Percentiles rank a stretch among this genome's conserved stretches.
These are phyloP conservation scores for Scaptodrosophila latifasciaeformis DNA, from an alignment of 2,888 invertebrate genomes.

Conservation along the genomic window DNA sequence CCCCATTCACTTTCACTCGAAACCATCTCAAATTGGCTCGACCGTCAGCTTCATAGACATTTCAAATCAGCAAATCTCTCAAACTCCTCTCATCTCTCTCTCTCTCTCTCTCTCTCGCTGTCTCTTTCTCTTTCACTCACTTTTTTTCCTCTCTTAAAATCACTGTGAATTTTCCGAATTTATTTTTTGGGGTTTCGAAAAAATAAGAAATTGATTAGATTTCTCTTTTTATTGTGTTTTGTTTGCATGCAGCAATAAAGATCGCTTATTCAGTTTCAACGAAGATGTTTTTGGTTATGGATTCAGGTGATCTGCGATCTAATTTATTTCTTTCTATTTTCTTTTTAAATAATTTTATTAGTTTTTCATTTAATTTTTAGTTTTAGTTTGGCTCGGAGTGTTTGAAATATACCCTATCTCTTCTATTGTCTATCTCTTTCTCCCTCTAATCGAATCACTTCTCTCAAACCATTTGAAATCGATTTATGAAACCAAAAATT, in stretches of 20 bases:
- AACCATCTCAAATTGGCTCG: too few relatives aligned
- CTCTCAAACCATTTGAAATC: too few relatives aligned
- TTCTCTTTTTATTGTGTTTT: conserved; percentile 49
- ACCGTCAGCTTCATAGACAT: too few relatives aligned
- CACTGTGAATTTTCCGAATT: too few relatives aligned
- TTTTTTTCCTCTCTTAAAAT: too few relatives aligned
- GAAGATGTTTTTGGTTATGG: conserved; percentile 82
- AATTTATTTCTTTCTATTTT: not conserved
- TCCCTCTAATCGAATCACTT: not conserved
- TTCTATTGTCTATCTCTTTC: not conserved
- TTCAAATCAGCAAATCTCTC: too few relatives aligned
- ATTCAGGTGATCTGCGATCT: conserved; percentile 69
- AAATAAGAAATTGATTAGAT: too few relatives aligned
- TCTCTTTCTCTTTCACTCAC: too few relatives aligned
- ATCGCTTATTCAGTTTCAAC: conserved; percentile 87
- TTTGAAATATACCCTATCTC: not conserved
- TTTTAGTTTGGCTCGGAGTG: not conserved
- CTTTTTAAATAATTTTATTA: conserved; percentile 9
- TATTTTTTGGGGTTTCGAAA: too few relatives aligned
- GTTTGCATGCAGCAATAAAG: conserved; percentile 86
- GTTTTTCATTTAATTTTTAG: conserved; percentile 6
- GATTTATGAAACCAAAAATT: too few relatives aligned
- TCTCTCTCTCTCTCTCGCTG: too few relatives aligned
- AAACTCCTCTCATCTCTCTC: too few relatives aligned
- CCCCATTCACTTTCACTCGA: not conserved